Base-by-base conservation (phyloP, 1,140 invertebrate species). In the Forficula auricularia region DNA sequence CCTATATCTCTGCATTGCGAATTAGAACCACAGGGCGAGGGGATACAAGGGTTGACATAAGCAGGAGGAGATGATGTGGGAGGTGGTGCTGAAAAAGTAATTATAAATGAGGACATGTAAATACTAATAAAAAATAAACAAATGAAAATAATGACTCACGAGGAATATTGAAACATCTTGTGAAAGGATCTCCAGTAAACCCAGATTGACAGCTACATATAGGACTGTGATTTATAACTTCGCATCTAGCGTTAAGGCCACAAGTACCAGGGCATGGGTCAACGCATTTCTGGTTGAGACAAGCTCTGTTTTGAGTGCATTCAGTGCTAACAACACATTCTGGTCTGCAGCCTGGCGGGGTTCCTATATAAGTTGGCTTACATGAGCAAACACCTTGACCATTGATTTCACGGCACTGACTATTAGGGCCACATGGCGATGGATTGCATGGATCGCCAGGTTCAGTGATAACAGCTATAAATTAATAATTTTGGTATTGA, bases 11-110 rank as follows among this genome's bases (percentile, higher is more conserved):
- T 61, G 54, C 80, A 82, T 52, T 73, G 62, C 12, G 77, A 69
- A 55, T 79, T 77, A 15, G 66, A 64, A 22, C 77, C 80, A 58
- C 80, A 83, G 3, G 77, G 75, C 32, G 71, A 72, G 35, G 76
- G 75, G 15, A 67, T 38, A 52, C 77, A 81, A 2, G 75, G 75
- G 58, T 72, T 66, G 53, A 55, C 42, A 12, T 54, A 51, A 49
- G 60, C 62, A 38, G 62, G 47, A 49, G 44, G 47, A 43, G 42
- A 16, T 55, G 14, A 8, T 8, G 7, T 14, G 10, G 50, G 4
- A 46, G 54, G 44, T 46, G 52, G 37, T 50, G 48, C n/a, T n/a
- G 37, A 43, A 48, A 15, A 36, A 19, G 22, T 22, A 32, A 40
- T 8, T 14, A 37, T 19, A 3, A 9, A n/a, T n/a, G n/a, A n/a